phyloP scores from a whole-genome alignment of 2,113 vertebrate species.

The Thinocorus orbignyianus region DNA sequence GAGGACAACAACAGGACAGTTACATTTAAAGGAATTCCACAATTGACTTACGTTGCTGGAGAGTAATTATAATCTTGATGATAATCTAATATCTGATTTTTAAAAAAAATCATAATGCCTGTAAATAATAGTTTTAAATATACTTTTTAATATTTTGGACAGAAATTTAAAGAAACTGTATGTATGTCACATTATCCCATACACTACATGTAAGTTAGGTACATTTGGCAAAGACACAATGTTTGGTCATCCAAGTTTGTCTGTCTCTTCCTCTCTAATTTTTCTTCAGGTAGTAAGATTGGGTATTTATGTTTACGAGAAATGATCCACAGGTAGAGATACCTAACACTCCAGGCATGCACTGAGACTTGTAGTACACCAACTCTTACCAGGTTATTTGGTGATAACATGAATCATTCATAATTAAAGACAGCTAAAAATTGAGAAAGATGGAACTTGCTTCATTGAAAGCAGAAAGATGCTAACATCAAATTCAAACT shows the following conservation, averaged over 20 bases:
- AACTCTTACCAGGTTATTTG: neutral
- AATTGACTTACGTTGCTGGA: accelerated
- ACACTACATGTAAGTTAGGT: neutral
- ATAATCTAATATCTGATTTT: neutral
- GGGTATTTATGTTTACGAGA: neutral
- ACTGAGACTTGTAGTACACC: neutral
- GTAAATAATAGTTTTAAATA: neutral
- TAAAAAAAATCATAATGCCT: neutral
- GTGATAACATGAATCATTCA: neutral
- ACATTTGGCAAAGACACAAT: neutral
- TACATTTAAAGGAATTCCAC: neutral
- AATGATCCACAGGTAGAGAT: neutral
- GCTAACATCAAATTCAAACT: neutral
- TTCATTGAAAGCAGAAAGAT: neutral
- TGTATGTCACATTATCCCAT: neutral
- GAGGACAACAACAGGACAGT: neutral
- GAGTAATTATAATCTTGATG: neutral
- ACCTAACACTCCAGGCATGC: neutral
- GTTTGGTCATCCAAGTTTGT: neutral
- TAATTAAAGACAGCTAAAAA: neutral
- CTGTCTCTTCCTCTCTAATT: neutral
- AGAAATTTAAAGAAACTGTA: accelerated
- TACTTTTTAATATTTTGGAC: neutral
- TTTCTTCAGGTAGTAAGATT: neutral
- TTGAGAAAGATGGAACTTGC: neutral